Evolutionary conservation across 1,140 invertebrate species (phyloP).

Genomic region (Pararge aegeria): DNA sequence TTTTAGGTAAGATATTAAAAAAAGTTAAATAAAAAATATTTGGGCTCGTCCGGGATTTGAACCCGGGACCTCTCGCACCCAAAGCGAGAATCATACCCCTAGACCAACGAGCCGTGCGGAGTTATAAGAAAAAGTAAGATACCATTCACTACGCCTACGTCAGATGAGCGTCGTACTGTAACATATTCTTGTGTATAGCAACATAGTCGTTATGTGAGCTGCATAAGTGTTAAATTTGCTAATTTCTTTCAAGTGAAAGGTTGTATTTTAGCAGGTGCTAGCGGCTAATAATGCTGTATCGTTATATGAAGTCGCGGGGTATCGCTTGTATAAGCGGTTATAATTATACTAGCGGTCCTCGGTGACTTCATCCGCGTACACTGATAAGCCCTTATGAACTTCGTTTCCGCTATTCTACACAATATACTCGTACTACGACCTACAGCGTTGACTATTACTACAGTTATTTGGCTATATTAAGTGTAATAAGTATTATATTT

Average conservation of each 20-base stretch:
- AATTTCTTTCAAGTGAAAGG: not conserved
- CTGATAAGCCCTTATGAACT: too few species aligned
- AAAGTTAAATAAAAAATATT: not conserved
- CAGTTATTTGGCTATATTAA: too few species aligned
- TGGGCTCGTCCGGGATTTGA: constrained; percentile 39
- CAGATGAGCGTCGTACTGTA: not conserved
- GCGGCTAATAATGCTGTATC: not conserved
- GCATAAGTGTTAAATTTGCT: not conserved
- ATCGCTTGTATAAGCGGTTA: too few species aligned
- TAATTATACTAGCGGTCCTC: too few species aligned
- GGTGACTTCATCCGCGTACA: too few species aligned
- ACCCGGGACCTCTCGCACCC: constrained; percentile 42
- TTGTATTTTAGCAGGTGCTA: not conserved
- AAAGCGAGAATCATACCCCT: constrained; percentile 48
- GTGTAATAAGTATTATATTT: too few species aligned
- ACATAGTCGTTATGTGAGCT: not conserved
- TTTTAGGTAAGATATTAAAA: not conserved
- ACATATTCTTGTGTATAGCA: not conserved
- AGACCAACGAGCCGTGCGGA: constrained; percentile 39
- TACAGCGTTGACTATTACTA: too few species aligned
- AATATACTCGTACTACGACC: too few species aligned
- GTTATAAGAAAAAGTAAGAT: not conserved
- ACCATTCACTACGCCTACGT: not conserved
- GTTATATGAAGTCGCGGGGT: too few species aligned
- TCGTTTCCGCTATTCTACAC: too few species aligned